Evolutionary conservation across 2,888 invertebrate genomes (phyloP), one percentile per base, ranked within the genome.

Genomic region (Diaperis boleti): DNA sequence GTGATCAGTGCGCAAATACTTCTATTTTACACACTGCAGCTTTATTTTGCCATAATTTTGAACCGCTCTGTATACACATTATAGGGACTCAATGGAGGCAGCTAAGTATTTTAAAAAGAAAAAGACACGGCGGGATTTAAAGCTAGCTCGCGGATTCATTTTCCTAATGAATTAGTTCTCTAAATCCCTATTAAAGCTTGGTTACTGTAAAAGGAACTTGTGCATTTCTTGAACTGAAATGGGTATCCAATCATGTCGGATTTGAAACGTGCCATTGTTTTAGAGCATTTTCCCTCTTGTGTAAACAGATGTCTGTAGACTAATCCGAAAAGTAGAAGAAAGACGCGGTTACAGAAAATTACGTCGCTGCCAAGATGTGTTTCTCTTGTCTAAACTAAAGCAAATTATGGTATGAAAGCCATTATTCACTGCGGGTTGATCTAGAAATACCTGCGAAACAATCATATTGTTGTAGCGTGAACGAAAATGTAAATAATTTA

Each of bases 231-330:
- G 65, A 67, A 64, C 39, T 35, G 62, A 65, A 71, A 67, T 69
- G 69, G 66, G 65, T 72, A 72, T 69, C 69, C 72, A 70, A 72
- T 72, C 71, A 68, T 62, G 66, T 62, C 54, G 71, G 69, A 71
- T 69, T 69, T 60, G 52, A 52, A 44, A 44, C 52, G 52, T 42
- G 42, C 52, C 59, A 60, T 71, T 70, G 69, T 62, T 56, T 56
- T 20, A 59, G 47, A 33, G 59, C 55, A 42, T 60, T 52, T 59
- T 57, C 54, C 59, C 35, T 54, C 55, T 62, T 47, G 44, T 61
- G 56, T 62, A 62, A 62, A 62, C 62, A 62, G 62, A 54, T 61
- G 61, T 61, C 54, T 61, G 52, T 45, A 35, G 54, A 52, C 54
- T 61, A 61, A 61, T 61, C 61, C 61, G 15, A 41, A 59, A 59